Evolutionary conservation across 2,113 vertebrate genomes (phyloP).

Genomic region (Hiodon alosoides): DNA sequence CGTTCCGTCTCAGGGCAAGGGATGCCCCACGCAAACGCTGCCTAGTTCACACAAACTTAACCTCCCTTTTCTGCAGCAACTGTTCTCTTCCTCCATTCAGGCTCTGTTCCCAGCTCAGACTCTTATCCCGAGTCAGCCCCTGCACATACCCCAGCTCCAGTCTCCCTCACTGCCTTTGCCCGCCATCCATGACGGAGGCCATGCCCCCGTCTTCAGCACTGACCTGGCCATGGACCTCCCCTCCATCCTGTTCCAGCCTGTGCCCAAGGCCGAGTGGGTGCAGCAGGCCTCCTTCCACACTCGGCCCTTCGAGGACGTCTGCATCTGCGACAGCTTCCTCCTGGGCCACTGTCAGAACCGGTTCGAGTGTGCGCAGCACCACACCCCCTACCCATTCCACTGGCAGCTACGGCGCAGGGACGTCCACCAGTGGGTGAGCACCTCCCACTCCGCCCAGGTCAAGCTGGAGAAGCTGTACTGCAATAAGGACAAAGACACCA

Average conservation of each 20-base stretch:
- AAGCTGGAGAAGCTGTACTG: conserved; percentile 47
- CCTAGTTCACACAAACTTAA: background rate
- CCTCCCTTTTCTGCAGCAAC: background rate
- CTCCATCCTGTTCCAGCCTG: background rate
- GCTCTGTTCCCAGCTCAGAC: conserved; percentile 2
- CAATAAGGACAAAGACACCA: background rate
- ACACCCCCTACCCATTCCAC: conserved; percentile 50
- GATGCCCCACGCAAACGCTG: too few species aligned
- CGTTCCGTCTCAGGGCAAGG: background rate
- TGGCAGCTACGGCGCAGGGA: conserved; percentile 42
- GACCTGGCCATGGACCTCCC: background rate
- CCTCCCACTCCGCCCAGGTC: conserved; percentile 29
- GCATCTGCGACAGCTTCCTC: conserved; percentile 51
- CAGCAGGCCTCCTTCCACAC: conserved; percentile 37
- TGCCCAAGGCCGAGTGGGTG: background rate
- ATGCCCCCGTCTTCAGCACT: background rate
- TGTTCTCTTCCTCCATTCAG: background rate
- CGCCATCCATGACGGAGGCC: background rate
- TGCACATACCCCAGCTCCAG: conserved; percentile 28
- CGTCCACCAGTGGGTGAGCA: conserved; percentile 35
- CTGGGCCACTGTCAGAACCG: conserved; percentile 13
- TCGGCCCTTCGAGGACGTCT: background rate
- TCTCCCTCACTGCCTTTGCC: background rate
- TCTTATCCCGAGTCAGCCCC: conserved; percentile 2
- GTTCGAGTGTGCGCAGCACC: conserved; percentile 40